Evolutionary conservation across 2,113 vertebrate species (phyloP), one percentile per base, ranked within the genome.

Genomic region (Orthonyx spaldingii): DNA sequence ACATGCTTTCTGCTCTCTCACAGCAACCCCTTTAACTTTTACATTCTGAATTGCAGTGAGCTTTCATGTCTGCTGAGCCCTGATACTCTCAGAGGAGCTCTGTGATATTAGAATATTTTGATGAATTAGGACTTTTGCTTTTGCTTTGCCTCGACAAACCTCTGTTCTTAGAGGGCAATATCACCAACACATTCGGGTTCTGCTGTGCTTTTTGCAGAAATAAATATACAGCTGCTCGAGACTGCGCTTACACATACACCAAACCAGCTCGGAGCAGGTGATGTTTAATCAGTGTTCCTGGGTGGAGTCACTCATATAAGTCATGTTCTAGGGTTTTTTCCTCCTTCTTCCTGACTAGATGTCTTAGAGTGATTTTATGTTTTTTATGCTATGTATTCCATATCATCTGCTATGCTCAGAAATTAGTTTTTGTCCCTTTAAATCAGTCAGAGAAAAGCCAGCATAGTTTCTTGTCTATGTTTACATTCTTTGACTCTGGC

Each of bases 121-220:
- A 91, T 91, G 35, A 95, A 83, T 84, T 89, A 80, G 42, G 59
- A n/a, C 56, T n/a, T 89, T 91, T 94, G 37, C 78, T 90, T 96
- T 94, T 85, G 50, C 39, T 78, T 93, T 1, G 1, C 66, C 41
- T 78, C 55, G 64, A 10, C 70, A 65, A 85, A 21, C n/a, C 53
- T 89, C 47, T 65, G 18, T 42, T 94, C 41, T 64, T 55, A 69
- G 47, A 94, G 72, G 89, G 52, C 35, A 30, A 0, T 24, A 72
- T 65, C 59, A 74, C 61, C 0, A 0, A 26, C 7, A 37, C 69
- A 10, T 78, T 83, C 60, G 13, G 30, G 10, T 72, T 70, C 90
- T 85, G 61, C 55, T 16, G 16, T 15, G 26, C 47, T 7, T 80
- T 78, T 90, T 70, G 71, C 83, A 90, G 75, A 70, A 74, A 41